Base-by-base conservation (phyloP, 92 coral and sea anemone species). In the Micromussa lordhowensis region DNA sequence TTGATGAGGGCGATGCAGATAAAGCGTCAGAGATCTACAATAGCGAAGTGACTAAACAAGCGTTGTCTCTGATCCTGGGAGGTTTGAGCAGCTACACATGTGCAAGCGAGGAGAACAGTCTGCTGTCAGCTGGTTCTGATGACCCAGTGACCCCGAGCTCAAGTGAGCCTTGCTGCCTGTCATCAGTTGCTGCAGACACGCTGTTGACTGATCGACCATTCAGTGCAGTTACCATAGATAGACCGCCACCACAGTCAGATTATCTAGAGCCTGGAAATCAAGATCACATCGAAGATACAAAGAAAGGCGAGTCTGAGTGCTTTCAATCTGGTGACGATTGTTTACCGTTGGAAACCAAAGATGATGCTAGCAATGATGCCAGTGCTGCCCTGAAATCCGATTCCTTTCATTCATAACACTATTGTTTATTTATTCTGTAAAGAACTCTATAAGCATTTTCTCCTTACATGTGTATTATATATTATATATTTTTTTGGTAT, bases 31-130 rank as follows among this genome's bases (percentile, higher is more conserved):
- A 74, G 81, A 68, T 19, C 29, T 9, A 21, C 30, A 77, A 74
- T 26, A 70, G 79, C 13, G 89, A 71, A 14, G 90, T 80, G 24
- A 87, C 80, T 1, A 57, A 82, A 34, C 71, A 87, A 28, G 80
- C 85, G 6, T 30, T 95, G 86, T 92, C 92, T 54, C 74, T 95
- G 4, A 95, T 95, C 17, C 92, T 93, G 5, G 96, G 98, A 10
- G 95, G 94, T 24, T 82, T 93, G 38, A 91, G 94, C 64, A 90
- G 89, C 76, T 95, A 93, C 86, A 90, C 91, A 22, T 93, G 95
- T 61, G 93, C 75, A 49, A 95, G 98, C 64, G 96, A 95, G 57
- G 98, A 94, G 40, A 95, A 92, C 77, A 94, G 96, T 64, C 75
- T 86, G 10, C 66, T 86, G 32, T 86, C 89, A 5, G 78, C 29